phyloP scores from a whole-genome alignment of 1,140 invertebrate genomes.

The Drosophila melanogaster region Release_6_plus_ISO1_MT NT_033779.5:12060501-12061000 shows the following conservation, averaged over 20 bases:
- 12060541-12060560: background rate
- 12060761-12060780: slow-evolving; percentile 74
- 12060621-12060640: slow-evolving; percentile 91
- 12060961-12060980: slow-evolving; percentile 72
- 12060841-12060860: background rate
- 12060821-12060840: background rate
- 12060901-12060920: slow-evolving; percentile 73
- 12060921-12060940: slow-evolving; percentile 68
- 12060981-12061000: slow-evolving; percentile 58
- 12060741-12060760: slow-evolving; percentile 70
- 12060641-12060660: slow-evolving; percentile 90
- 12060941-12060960: slow-evolving; percentile 42
- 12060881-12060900: slow-evolving; percentile 80
- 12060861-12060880: slow-evolving; percentile 69
- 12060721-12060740: slow-evolving; percentile 80
- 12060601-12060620: slow-evolving; percentile 87
- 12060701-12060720: slow-evolving; percentile 88
- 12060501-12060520: slow-evolving; percentile 82
- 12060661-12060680: slow-evolving; percentile 88
- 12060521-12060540: slow-evolving; percentile 53
- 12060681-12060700: slow-evolving; percentile 91
- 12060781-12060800: slow-evolving; percentile 81
- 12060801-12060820: slow-evolving; percentile 54
- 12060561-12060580: background rate
- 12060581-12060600: slow-evolving; percentile 63